Conservation (phyloP, 35 echinoderm and acorn worm genomes). For the Apostichopus japonicus region DNA sequence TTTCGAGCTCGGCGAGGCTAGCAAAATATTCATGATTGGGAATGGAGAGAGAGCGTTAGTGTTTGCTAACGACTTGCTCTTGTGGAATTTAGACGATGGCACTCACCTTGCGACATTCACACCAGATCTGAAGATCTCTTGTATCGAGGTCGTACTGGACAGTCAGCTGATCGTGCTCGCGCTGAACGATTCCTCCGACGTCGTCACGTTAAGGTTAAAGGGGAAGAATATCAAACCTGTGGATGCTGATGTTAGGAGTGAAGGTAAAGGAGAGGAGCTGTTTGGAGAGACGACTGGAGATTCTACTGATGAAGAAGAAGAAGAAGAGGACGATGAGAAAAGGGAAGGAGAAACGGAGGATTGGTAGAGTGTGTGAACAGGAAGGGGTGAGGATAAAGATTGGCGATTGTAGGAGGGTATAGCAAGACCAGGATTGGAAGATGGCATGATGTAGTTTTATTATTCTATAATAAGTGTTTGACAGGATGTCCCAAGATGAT, state of each 20-base stretch:
- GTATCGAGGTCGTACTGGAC: conserved; percentile 79
- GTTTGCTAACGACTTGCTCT: conserved; percentile 75
- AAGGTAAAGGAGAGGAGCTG: conserved; percentile 73
- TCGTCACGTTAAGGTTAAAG: conserved; percentile 76
- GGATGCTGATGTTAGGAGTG: conserved; percentile 23
- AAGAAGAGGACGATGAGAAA: conserved; percentile 69
- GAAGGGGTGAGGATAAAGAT: too few relatives aligned
- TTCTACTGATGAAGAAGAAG: conserved; percentile 84
- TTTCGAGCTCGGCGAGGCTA: conserved; percentile 64
- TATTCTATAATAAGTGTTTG: too few relatives aligned
- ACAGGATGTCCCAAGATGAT: too few relatives aligned
- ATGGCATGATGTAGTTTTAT: too few relatives aligned
- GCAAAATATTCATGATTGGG: conserved; percentile 90
- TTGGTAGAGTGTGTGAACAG: neutral
- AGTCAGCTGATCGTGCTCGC: conserved; percentile 84
- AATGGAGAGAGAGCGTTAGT: conserved; percentile 80
- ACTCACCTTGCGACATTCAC: conserved; percentile 80
- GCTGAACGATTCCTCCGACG: conserved; percentile 66
- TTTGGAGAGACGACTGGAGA: conserved; percentile 97
- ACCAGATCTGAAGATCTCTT: conserved; percentile 82
- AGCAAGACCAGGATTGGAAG: too few relatives aligned
- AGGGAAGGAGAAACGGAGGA: conserved; percentile 54
- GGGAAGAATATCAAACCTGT: conserved; percentile 68
- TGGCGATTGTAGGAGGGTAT: too few relatives aligned
- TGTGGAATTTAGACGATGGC: conserved; percentile 85